Conservation (phyloP, 2,888 invertebrate genomes). For the Himalopsyche tibetana region DNA sequence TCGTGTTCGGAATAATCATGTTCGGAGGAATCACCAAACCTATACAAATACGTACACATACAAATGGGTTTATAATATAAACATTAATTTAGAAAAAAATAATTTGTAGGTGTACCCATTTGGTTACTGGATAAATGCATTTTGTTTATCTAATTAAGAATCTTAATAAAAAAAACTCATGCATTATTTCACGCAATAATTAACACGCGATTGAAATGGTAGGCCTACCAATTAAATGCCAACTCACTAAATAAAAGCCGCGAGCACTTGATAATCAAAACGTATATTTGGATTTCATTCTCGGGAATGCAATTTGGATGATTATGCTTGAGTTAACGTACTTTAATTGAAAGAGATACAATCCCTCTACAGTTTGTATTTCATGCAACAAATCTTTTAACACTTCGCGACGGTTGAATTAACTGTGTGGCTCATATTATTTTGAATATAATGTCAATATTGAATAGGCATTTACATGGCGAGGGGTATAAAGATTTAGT, state of each 20-base stretch:
- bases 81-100: too few species aligned
- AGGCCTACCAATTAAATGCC: constrained; percentile 29
- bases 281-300: background rate
- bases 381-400: background rate
- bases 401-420: background rate
- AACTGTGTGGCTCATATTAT: too few species aligned
- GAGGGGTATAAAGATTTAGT: too few species aligned
- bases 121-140: background rate
- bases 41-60: too few species aligned
- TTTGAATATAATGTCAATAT: background rate
- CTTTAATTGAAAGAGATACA: background rate
- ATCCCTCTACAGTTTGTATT: background rate
- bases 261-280: background rate
- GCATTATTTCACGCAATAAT: background rate
- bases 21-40: too few species aligned
- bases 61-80: too few species aligned
- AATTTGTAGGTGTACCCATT: too few species aligned
- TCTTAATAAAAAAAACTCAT: background rate
- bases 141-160: background rate
- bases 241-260: constrained; percentile 10
- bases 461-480: too few species aligned
- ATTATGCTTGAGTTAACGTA: constrained; percentile 7
- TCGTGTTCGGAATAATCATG: too few species aligned
- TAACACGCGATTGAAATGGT: constrained; percentile 4
- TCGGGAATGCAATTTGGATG: background rate